Evolutionary conservation across 2,113 vertebrate genomes (phyloP), one percentile per base, ranked within the genome.

Genomic region (Alethe castanea): DNA sequence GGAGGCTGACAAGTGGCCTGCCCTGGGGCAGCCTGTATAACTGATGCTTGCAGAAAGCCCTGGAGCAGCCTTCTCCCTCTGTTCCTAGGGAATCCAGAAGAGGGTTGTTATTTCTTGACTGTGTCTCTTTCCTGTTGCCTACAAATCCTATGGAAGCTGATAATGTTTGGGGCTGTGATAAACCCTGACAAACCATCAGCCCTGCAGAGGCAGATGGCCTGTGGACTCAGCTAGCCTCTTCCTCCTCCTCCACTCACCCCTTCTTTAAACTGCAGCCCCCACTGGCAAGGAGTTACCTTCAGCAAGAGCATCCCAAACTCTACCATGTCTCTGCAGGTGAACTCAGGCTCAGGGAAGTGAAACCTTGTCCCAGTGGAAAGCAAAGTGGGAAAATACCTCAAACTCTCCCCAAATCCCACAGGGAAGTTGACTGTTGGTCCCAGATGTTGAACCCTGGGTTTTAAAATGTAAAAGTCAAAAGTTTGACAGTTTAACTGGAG

Each of bases 381-480:
- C 4, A 23, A 85, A 53, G 23, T 17, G 4, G 15, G 7, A 45
- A 90, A 66, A 47, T 11, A 33, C 5, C 31, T 85, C n/a, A 60
- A 56, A 57, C 9, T 8, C 15, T 38, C 14, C 12, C 14, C 14
- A 10, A 3, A 61, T 15, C 13, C 35, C 24, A 29, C 0, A 0
- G 20, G 29, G 3, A 2, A 1, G 1, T 28, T 3, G 2, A 9
- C 52, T 6, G 0, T 57, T 86, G 54, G 31, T 73, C 14, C 11
- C 60, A 25, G 11, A 22, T 7, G 2, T 36, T 74, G 44, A 62
- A 45, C 12, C 5, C 29, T 5, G 3, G 9, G 1, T 4, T 61
- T 15, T 5, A 40, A 33, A 66, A 12, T 14, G 18, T 12, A 5
- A 91, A 20, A 62, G 14, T 50, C 67, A n/a, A 9, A 79, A 86